Evolutionary conservation across 2,888 invertebrate species (phyloP).

Genomic region (Dorcus hopei): DNA sequence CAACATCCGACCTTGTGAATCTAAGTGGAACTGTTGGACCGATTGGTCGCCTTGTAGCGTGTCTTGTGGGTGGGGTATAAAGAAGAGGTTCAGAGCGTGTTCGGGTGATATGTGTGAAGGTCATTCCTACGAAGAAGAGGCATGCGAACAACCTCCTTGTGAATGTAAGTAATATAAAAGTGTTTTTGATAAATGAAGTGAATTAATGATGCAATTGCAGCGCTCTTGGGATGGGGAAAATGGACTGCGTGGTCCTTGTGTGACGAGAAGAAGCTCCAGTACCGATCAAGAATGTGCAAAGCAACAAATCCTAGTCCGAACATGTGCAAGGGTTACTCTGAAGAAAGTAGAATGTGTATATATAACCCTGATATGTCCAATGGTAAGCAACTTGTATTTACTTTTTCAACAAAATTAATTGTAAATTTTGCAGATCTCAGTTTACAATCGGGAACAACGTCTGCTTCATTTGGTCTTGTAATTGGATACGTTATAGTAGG

Average conservation of each 20-base stretch:
- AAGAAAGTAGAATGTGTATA: slow-evolving; percentile 65
- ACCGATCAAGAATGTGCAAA: slow-evolving; percentile 66
- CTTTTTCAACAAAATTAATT: background rate
- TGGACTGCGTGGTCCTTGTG: slow-evolving; percentile 74
- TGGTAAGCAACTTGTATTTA: slow-evolving; percentile 8
- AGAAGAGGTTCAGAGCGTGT: slow-evolving; percentile 67
- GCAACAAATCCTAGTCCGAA: slow-evolving; percentile 53
- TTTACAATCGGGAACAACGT: slow-evolving; percentile 12
- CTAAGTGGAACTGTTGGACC: slow-evolving; percentile 83
- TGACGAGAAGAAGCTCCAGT: slow-evolving; percentile 63
- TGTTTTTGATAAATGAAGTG: background rate
- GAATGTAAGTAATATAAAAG: slow-evolving; percentile 52
- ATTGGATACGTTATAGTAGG: slow-evolving; percentile 23
- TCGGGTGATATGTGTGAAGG: slow-evolving; percentile 48
- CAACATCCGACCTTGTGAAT: slow-evolving; percentile 69
- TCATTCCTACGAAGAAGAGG: slow-evolving; percentile 61
- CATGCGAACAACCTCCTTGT: slow-evolving; percentile 69
- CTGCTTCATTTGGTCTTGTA: slow-evolving; percentile 17
- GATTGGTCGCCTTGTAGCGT: slow-evolving; percentile 80
- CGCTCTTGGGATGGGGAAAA: slow-evolving; percentile 69
- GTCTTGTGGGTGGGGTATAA: slow-evolving; percentile 68
- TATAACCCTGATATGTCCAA: slow-evolving; percentile 10
- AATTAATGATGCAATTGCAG: slow-evolving; percentile 37
- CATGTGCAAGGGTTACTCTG: slow-evolving; percentile 67
- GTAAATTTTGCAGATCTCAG: slow-evolving; percentile 27